phyloP scores from a whole-genome alignment of 2,888 invertebrate genomes.

The Xiphydria camelus region DNA sequence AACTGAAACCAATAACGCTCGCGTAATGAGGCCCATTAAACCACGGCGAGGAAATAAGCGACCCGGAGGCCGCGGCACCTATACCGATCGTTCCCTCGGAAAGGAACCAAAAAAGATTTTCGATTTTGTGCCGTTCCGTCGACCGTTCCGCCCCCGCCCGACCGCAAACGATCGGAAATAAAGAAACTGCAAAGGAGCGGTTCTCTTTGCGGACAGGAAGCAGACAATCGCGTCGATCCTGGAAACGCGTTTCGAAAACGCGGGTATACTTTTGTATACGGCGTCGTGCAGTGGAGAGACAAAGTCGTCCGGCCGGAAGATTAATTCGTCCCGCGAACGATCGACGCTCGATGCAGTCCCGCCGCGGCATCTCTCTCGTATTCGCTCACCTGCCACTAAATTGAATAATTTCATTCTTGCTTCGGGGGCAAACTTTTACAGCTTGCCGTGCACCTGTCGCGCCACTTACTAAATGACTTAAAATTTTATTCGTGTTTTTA shows the following conservation, averaged over 20 bases:
- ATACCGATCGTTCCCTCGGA: not conserved
- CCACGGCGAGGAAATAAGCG: conserved; percentile 11
- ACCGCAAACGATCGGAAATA: conserved; percentile 53
- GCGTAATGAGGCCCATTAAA: conserved; percentile 14
- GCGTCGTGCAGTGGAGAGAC: too few species aligned
- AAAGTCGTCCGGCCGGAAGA: too few species aligned
- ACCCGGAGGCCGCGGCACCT: conserved; percentile 5
- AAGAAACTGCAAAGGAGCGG: conserved; percentile 31
- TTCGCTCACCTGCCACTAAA: too few species aligned
- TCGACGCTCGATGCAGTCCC: too few species aligned
- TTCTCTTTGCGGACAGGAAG: conserved; percentile 28
- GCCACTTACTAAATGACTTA: too few species aligned
- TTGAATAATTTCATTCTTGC: too few species aligned
- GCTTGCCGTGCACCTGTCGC: too few species aligned
- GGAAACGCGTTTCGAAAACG: not conserved
- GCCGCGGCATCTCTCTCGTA: too few species aligned
- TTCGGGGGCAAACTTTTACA: too few species aligned
- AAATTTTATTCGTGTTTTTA: too few species aligned
- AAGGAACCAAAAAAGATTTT: conserved; percentile 6
- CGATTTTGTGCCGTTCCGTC: conserved; percentile 7
- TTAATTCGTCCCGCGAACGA: too few species aligned
- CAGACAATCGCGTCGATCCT: conserved; percentile 13
- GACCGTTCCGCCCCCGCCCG: conserved; percentile 6
- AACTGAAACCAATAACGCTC: conserved; percentile 9
- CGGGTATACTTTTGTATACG: too few species aligned